Evolutionary conservation across 1,140 invertebrate species (phyloP), one percentile per base, ranked within the genome.

Genomic region (Rhynchophorus ferrugineus): DNA sequence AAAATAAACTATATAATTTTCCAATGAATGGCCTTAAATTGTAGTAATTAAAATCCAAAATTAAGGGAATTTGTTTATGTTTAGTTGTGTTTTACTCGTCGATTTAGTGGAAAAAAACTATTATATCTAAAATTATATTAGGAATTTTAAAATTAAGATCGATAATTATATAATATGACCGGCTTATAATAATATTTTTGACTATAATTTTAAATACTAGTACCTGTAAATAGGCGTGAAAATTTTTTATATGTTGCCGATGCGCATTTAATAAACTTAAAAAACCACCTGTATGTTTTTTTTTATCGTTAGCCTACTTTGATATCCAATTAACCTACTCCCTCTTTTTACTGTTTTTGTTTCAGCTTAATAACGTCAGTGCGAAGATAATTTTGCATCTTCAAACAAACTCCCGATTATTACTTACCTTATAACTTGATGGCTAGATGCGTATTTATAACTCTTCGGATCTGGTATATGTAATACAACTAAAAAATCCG

Each of bases 191-290:
- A 44, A 16, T 14, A 44, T 44, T 51, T 51, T 44, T 20, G 35
- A 35, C 21, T 52, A 44, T 45, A 43, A 43, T 52, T 49, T 37
- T 49, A 43, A 36, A 22, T 37, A 22, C 19, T 44, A 44, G 41
- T 38, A 34, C 21, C 20, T 52, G 49, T 52, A 52, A 14, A 52
- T 52, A 52, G 33, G 20, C 5, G 24, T 29, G 24, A 29, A 19
- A 29, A 41, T 52, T 44, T 52, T 52, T 52, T 52, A 52, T 52
- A 44, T 52, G 49, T 52, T 52, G 43, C 49, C 37, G 43, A 44
- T 22, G 21, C 43, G 20, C 16, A 22, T 6, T 41, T 13, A 48
- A 42, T 20, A 21, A 49, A 39, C 24, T n/a, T 9, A 49, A 49
- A 38, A 49, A 49, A 22, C n/a, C n/a, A n/a, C n/a, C n/a, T n/a